phyloP scores from a whole-genome alignment of 2,888 invertebrate genomes.

The Eustalomyia histrio region DNA sequence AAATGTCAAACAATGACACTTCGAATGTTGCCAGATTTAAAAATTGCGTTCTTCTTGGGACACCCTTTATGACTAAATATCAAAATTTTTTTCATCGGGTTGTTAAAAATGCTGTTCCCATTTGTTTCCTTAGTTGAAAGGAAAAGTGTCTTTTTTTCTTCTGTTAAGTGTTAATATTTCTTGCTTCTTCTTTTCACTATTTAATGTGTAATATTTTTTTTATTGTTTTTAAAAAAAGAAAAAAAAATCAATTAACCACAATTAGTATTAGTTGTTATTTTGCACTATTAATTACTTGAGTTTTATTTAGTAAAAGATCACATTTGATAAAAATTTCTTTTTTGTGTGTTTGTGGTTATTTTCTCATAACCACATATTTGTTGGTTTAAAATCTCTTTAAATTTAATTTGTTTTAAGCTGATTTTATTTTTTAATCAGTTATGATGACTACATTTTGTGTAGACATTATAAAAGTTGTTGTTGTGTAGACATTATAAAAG shows the following conservation, averaged over 20 bases:
- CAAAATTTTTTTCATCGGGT: no score
- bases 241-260: conserved; percentile 7
- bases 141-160: no score
- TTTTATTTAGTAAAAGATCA: not conserved
- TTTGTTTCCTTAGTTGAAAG: no score
- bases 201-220: no score
- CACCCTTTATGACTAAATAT: no score
- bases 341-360: conserved; percentile 4
- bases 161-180: no score
- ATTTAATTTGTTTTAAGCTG: conserved; percentile 21
- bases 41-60: no score
- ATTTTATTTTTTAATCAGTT: conserved; percentile 28
- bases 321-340: not conserved
- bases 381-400: conserved; percentile 2
- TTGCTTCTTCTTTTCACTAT: no score
- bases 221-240: not conserved
- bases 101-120: no score
- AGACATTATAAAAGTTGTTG: conserved; percentile 29
- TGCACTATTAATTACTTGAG: not conserved
- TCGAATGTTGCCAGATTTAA: no score
- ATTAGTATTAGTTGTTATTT: conserved; percentile 9
- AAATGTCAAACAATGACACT: no score
- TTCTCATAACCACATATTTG: not conserved
- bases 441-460: conserved; percentile 14
- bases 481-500: no score